Evolutionary conservation across 2,797 vertebrate species (phyloP), one percentile per base, ranked within the genome.

Genomic region (Rhodeus uyekii): DNA sequence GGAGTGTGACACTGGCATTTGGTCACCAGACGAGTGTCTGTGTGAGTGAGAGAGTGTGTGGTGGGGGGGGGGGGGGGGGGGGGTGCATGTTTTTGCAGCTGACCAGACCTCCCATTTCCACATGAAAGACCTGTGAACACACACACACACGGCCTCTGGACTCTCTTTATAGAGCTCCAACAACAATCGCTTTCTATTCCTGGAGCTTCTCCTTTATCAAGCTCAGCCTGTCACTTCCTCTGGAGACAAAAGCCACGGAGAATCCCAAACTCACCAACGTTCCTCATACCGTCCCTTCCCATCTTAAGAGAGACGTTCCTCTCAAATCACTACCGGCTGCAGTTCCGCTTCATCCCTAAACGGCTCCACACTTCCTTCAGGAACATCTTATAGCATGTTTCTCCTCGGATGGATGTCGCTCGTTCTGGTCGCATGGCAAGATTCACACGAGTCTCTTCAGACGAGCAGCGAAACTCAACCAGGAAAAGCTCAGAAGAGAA

Each of bases 1-100:
- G 10, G 42, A 44, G 92, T 93, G 92, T 91, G 91, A 92, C 87
- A 91, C 74, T 83, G 91, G 90, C 92, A 92, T 92, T 94, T 94
- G 92, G 91, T 92, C 92, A 91, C 53, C 19, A 72, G 39, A 53
- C 63, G 19, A 46, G 46, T 67, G n/a, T 58, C 42, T n/a, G n/a
- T n/a, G n/a, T n/a, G n/a, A n/a, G n/a, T n/a, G n/a, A n/a, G n/a
- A n/a, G n/a, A n/a, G n/a, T n/a, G n/a, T n/a, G n/a, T n/a, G n/a
- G n/a, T n/a, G 44, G 38, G 29, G 85, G 73, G 73, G 76, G 55
- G 44, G 22, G n/a, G 44, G 38, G 29, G 85, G 73, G 73, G 76
- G 55, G 44, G 22, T 71, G 72, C 91, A 86, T 95, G 94, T 94
- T 95, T 93, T 93, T 91, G 88, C 94, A 95, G 94, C 93, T 95